These are phyloP conservation scores for Epistrophella euchroma DNA, from an alignment of 2,888 invertebrate species.

Conservation along the genomic window DNA sequence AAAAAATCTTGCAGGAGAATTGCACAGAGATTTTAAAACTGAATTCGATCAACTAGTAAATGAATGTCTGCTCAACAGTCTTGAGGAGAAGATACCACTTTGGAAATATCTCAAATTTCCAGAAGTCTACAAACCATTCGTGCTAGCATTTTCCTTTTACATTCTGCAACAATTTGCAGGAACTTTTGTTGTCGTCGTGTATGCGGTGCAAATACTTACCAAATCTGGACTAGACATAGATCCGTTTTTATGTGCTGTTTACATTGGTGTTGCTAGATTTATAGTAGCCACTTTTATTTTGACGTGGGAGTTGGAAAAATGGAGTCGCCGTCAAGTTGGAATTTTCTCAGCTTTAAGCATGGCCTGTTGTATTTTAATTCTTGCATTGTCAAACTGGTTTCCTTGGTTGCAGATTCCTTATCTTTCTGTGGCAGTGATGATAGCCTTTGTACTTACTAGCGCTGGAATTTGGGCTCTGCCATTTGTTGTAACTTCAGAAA, in stretches of 20 bases:
- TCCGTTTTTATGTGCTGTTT: constrained; percentile 87
- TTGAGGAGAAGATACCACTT: constrained; percentile 79
- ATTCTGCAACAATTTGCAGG: constrained; percentile 89
- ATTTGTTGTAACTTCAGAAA: constrained; percentile 90
- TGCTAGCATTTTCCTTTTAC: constrained; percentile 87
- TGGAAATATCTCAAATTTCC: constrained; percentile 79
- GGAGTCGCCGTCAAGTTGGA: constrained; percentile 86
- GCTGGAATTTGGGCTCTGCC: constrained; percentile 87
- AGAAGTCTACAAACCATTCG: constrained; percentile 82
- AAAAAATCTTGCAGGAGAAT: constrained; percentile 77
- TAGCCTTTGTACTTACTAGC: constrained; percentile 84
- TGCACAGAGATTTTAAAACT: constrained; percentile 79
- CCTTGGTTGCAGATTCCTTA: constrained; percentile 78
- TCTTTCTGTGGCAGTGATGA: constrained; percentile 80
- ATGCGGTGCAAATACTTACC: constrained; percentile 88
- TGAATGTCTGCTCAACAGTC: constrained; percentile 77
- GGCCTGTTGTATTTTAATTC: constrained; percentile 85
- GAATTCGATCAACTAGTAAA: constrained; percentile 80
- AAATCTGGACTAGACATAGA: constrained; percentile 87
- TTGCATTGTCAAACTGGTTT: constrained; percentile 84
- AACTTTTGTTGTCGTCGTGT: constrained; percentile 89
- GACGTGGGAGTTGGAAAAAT: constrained; percentile 86
- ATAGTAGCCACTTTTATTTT: constrained; percentile 86
- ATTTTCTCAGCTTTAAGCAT: constrained; percentile 87
- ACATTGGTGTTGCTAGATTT: constrained; percentile 87